phyloP scores from a whole-genome alignment of 2,113 vertebrate genomes.

The Pluvialis apricaria region DNA sequence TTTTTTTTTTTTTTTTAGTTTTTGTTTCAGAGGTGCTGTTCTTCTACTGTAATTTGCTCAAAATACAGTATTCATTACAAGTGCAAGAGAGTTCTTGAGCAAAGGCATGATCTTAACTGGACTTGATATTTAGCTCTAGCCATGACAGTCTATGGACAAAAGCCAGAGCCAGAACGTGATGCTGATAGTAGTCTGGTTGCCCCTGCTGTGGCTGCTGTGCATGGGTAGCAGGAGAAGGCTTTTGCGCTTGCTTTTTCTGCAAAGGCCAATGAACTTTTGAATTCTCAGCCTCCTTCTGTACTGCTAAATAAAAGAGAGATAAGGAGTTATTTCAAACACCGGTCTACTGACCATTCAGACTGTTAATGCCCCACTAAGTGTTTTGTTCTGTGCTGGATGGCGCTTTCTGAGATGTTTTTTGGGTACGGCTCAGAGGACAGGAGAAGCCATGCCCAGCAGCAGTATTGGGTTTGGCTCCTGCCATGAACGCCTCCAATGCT shows the following conservation, averaged over 20 bases:
- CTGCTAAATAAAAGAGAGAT: not conserved
- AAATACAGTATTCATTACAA: not conserved
- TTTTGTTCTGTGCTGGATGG: not conserved
- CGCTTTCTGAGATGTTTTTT: not conserved
- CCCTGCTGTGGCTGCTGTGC: not conserved
- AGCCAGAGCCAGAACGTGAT: not conserved
- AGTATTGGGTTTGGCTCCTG: not conserved
- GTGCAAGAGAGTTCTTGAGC: not conserved
- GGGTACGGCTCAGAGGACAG: not conserved
- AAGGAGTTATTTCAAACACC: not conserved
- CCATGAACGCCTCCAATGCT: fast-evolving
- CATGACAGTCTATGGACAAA: not conserved
- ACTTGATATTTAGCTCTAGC: not conserved
- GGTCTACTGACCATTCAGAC: not conserved
- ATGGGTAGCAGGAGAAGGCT: not conserved
- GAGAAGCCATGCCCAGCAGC: not conserved
- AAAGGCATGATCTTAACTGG: not conserved
- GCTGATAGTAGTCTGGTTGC: not conserved
- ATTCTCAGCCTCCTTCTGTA: not conserved
- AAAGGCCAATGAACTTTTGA: not conserved
- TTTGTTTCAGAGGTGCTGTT: not conserved
- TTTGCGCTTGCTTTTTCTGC: not conserved
- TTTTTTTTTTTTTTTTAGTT: not conserved
- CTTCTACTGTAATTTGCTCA: not conserved
- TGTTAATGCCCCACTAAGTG: not conserved